Evolutionary conservation across 2,797 vertebrate species (phyloP).

Genomic region (Tragelaphus oryx): DNA sequence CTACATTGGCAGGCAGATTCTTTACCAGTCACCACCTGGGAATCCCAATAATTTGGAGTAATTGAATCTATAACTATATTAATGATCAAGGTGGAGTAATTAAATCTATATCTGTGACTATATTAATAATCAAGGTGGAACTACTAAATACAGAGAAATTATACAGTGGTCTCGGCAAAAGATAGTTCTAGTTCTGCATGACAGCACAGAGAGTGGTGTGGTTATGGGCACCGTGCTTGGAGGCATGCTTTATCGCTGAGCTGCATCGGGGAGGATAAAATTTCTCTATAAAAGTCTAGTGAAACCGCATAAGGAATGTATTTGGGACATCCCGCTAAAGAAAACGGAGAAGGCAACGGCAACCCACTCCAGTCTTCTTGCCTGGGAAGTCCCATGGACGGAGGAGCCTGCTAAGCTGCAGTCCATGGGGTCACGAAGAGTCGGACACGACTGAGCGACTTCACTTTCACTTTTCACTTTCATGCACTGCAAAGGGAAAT

Average conservation of each 20-base stretch:
- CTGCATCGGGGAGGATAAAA: neutral
- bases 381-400: too few relatives aligned
- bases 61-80: neutral
- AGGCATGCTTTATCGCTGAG: neutral
- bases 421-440: too few relatives aligned
- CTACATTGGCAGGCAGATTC: neutral
- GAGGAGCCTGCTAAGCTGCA: too few relatives aligned
- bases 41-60: neutral
- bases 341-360: neutral
- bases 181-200: neutral
- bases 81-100: neutral
- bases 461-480: too few relatives aligned
- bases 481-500: too few relatives aligned
- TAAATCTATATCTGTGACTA: neutral
- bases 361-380: too few relatives aligned
- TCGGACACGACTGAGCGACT: too few relatives aligned
- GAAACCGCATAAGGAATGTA: neutral
- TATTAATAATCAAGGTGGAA: neutral
- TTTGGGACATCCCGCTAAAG: neutral
- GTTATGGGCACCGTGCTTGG: neutral
- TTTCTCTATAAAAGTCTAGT: neutral
- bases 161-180: neutral
- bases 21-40: neutral
- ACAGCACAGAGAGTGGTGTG: neutral
- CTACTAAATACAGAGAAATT: neutral